Evolutionary conservation across 2,113 vertebrate genomes (phyloP).

Genomic region (Cichladusa arquata): DNA sequence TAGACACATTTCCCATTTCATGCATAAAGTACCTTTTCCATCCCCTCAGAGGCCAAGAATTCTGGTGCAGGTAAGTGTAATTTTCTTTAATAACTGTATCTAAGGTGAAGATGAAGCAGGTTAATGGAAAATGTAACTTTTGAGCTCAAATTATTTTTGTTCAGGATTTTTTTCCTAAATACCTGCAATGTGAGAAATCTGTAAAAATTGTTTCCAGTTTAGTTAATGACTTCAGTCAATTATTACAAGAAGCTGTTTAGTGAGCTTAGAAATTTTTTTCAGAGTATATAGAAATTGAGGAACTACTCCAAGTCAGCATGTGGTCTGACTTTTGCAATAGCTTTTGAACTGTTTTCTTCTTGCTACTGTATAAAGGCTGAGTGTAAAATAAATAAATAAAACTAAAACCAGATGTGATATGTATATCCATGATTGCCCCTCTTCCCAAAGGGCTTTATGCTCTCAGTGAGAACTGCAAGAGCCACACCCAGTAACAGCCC

Average conservation of each 20-base stretch:
- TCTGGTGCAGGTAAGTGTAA: constrained; percentile 87
- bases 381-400: background rate
- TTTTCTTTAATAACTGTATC: background rate
- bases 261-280: background rate
- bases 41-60: constrained; percentile 94
- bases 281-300: background rate
- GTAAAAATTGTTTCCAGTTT: background rate
- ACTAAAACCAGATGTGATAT: background rate
- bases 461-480: background rate
- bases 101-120: background rate
- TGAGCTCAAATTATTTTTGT: background rate
- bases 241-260: background rate
- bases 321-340: background rate
- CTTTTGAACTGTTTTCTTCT: background rate
- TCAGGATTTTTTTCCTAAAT: background rate
- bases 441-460: background rate
- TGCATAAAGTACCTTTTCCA: constrained; percentile 97
- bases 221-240: background rate
- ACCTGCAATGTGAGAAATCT: background rate
- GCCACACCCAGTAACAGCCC: background rate
- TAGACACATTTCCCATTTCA: constrained; percentile 97
- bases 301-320: background rate
- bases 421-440: background rate
- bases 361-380: background rate
- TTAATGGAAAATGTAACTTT: background rate